Evolutionary conservation across 2,113 vertebrate genomes (phyloP).

Genomic region (Phasianus colchicus): DNA sequence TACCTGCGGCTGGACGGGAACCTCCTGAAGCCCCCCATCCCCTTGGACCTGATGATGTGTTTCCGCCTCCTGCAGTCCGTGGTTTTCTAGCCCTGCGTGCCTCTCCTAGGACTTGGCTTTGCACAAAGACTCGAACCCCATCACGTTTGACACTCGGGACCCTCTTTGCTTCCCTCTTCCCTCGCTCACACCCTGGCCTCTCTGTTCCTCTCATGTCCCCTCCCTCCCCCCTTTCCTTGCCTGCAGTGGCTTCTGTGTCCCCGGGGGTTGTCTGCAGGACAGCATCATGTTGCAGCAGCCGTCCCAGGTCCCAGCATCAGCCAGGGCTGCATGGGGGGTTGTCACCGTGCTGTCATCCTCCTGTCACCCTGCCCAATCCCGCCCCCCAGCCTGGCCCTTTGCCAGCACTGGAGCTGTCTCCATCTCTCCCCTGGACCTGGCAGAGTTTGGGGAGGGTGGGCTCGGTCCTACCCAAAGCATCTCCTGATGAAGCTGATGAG

Average conservation of each 20-base stretch:
- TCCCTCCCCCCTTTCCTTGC: no score
- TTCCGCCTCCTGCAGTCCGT: constrained; percentile 94
- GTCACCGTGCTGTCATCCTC: background rate
- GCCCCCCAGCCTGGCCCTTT: background rate
- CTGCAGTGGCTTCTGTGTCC: background rate
- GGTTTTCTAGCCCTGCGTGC: constrained; percentile 80
- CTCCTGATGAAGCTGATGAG: background rate
- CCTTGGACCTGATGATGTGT: constrained; percentile 94
- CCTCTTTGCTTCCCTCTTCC: background rate
- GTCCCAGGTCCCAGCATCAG: background rate
- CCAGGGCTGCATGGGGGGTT: background rate
- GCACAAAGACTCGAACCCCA: constrained; percentile 17
- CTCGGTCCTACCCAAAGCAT: background rate
- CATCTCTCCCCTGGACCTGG: background rate
- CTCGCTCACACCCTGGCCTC: background rate
- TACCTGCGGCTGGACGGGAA: constrained; percentile 96
- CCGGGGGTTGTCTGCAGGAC: background rate
- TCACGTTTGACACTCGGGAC: background rate
- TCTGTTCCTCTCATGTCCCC: background rate
- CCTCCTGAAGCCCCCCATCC: constrained; percentile 90
- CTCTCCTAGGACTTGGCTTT: constrained; percentile 14
- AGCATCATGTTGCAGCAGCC: background rate
- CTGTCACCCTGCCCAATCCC: no score
- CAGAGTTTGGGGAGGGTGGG: background rate
- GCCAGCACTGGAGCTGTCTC: background rate